These are phyloP conservation scores for Stenoptilia bipunctidactyla DNA, from an alignment of 2,888 invertebrate genomes.

Conservation along the genomic window DNA sequence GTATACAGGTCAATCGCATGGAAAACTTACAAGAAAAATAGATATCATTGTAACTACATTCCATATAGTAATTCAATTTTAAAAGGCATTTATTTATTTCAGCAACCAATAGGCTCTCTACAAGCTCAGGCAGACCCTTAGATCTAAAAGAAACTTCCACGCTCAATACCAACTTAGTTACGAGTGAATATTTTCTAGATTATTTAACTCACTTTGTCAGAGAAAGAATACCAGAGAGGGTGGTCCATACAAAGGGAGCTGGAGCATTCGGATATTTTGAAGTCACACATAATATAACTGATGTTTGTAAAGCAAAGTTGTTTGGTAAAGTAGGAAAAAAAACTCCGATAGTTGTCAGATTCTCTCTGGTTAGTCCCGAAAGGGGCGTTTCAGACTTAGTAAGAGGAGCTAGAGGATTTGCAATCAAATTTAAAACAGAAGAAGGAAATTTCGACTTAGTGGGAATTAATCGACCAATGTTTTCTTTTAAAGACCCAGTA, in stretches of 20 bases:
- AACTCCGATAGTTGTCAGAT: conserved; percentile 69
- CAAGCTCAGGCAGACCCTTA: conserved; percentile 82
- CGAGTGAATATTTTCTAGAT: conserved; percentile 66
- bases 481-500: conserved; percentile 65
- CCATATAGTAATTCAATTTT: too few species aligned
- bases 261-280: conserved; percentile 56
- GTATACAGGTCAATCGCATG: too few species aligned
- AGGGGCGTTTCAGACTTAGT: conserved; percentile 71
- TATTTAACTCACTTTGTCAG: conserved; percentile 81
- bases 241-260: conserved; percentile 91
- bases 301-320: conserved; percentile 57
- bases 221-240: conserved; percentile 90
- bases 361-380: conserved; percentile 73
- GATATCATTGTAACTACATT: too few species aligned
- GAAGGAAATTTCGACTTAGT: conserved; percentile 30
- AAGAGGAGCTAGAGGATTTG: conserved; percentile 46
- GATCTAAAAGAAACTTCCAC: conserved; percentile 59
- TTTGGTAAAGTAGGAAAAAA: conserved; percentile 71
- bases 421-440: conserved; percentile 32
- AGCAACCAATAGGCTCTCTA: conserved; percentile 26
- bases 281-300: conserved; percentile 5
- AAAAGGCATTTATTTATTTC: conserved; percentile 6
- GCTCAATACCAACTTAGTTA: conserved; percentile 10
- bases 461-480: conserved; percentile 69
- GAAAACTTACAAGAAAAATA: too few species aligned